Conservation (phyloP, 2,888 invertebrate genomes). For the Mythimna loreyi region DNA sequence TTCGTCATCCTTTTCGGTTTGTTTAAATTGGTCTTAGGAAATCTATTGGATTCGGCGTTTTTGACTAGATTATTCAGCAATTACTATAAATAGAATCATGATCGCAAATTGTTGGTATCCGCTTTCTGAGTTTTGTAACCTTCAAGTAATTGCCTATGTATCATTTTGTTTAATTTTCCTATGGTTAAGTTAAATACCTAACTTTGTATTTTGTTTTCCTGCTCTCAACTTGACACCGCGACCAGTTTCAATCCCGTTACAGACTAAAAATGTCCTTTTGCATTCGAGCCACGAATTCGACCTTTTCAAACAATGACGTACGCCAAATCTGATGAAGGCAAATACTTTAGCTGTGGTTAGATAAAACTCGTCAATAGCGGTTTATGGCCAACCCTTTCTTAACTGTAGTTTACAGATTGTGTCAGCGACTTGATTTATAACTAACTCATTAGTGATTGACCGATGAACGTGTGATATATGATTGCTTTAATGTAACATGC, state of each 20-base stretch:
- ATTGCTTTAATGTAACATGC: conserved; percentile 45
- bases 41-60: conserved; percentile 37
- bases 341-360: conserved; percentile 47
- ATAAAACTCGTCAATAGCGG: conserved; percentile 25
- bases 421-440: conserved; percentile 34
- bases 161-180: conserved; percentile 20
- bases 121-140: conserved; percentile 31
- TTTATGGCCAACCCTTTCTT: conserved; percentile 8
- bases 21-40: conserved; percentile 42
- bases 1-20: conserved; percentile 48
- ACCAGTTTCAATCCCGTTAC: conserved; percentile 50
- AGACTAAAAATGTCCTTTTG: conserved; percentile 49
- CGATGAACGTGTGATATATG: conserved; percentile 44
- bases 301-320: conserved; percentile 52
- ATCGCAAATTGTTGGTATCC: conserved; percentile 34
- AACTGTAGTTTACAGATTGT: conserved; percentile 22
- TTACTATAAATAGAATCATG: conserved; percentile 37
- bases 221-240: conserved; percentile 23
- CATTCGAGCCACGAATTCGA: conserved; percentile 57
- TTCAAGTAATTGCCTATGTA: conserved; percentile 12
- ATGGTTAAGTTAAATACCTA: background rate
- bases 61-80: conserved; percentile 35
- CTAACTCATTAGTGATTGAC: conserved; percentile 36
- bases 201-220: conserved; percentile 12
- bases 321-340: conserved; percentile 31